Conservation (phyloP, 2,797 vertebrate genomes). For the Molossus molossus region DNA sequence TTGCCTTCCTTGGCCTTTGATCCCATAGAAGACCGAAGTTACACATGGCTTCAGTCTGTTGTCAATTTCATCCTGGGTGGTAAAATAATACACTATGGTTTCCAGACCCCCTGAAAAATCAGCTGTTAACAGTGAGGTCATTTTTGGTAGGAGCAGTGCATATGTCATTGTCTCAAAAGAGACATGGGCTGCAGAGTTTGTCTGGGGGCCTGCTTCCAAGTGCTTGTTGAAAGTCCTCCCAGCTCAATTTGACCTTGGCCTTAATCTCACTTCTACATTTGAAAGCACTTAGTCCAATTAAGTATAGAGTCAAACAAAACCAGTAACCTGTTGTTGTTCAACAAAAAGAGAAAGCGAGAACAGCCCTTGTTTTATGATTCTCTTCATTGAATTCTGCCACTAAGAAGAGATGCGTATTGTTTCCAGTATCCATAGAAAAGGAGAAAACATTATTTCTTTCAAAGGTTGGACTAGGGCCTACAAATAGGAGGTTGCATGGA, state of each 20-base stretch:
- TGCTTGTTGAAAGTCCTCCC: slow-evolving; percentile 6
- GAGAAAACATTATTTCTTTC: slow-evolving; percentile 19
- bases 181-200: slow-evolving; percentile 44
- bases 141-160: slow-evolving; percentile 69
- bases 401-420: background rate
- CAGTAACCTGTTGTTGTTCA: background rate
- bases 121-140: slow-evolving; percentile 76
- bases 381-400: background rate
- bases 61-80: slow-evolving; percentile 75
- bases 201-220: slow-evolving; percentile 63
- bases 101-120: slow-evolving; percentile 51
- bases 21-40: slow-evolving; percentile 48
- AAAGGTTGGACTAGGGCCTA: slow-evolving; percentile 6
- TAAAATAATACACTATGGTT: slow-evolving; percentile 64
- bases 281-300: background rate
- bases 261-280: background rate
- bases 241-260: background rate
- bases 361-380: background rate
- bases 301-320: slow-evolving; percentile 1
- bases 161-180: slow-evolving; percentile 76
- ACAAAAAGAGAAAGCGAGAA: background rate
- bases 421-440: background rate
- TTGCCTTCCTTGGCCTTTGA: slow-evolving; percentile 77
- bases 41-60: slow-evolving; percentile 17
- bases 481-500: background rate